Conservation (phyloP, 2,113 vertebrate genomes). For the Seriola quinqueradiata region DNA sequence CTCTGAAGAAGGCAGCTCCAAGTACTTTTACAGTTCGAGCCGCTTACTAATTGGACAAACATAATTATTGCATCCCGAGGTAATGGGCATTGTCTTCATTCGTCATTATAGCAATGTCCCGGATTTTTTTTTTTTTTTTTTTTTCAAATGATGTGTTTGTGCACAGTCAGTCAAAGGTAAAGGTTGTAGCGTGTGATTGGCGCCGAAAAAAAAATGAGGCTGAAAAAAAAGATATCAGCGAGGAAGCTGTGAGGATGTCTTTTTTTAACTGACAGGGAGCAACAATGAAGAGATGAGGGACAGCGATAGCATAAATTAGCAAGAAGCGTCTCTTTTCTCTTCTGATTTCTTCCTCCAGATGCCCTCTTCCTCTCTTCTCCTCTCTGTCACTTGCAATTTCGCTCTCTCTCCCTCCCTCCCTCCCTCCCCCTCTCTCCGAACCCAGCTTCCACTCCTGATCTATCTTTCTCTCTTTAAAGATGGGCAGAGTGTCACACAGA, state of each 20-base stretch:
- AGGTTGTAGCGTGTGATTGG: slow-evolving; percentile 30
- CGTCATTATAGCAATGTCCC: slow-evolving; percentile 2
- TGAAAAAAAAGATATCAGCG: slow-evolving; percentile 42
- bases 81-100: slow-evolving; percentile 56
- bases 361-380: slow-evolving; percentile 53
- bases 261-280: slow-evolving; percentile 68
- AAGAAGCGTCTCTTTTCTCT: slow-evolving; percentile 54
- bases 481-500: slow-evolving; percentile 89
- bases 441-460: slow-evolving; percentile 69
- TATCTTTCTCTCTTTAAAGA: slow-evolving; percentile 90
- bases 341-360: slow-evolving; percentile 59
- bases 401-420: slow-evolving; percentile 43
- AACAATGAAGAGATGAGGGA: slow-evolving; percentile 67
- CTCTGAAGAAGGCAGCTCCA: slow-evolving; percentile 48
- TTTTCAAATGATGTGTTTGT: slow-evolving; percentile 13
- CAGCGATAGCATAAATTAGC: slow-evolving; percentile 73
- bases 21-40: slow-evolving; percentile 42
- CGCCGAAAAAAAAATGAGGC: slow-evolving; percentile 18
- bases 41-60: slow-evolving; percentile 71
- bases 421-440: slow-evolving; percentile 42
- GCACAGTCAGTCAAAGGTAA: slow-evolving; percentile 53
- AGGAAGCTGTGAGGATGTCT: slow-evolving; percentile 28
- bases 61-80: slow-evolving; percentile 55
- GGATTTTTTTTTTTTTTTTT: background rate
- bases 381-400: slow-evolving; percentile 72